These are phyloP conservation scores for Todiramphus chloris DNA, from an alignment of 2,113 vertebrate species.

Conservation along the genomic window DNA sequence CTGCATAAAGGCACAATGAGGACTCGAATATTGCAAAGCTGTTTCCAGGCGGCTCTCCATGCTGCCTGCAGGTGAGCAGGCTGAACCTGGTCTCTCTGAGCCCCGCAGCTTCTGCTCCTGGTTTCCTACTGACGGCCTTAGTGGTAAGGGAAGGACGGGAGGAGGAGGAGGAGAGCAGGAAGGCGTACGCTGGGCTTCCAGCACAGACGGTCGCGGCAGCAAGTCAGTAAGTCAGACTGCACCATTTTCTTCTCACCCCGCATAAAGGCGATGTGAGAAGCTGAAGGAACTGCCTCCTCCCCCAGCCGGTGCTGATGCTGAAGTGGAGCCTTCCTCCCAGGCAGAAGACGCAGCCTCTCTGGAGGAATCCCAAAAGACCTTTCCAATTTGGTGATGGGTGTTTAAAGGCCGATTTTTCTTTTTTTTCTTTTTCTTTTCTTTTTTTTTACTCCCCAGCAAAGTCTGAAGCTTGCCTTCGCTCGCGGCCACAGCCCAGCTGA, in stretches of 20 bases:
- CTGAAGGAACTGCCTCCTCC: conserved; percentile 52
- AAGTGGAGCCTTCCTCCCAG: conserved; percentile 71
- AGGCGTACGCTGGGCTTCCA: conserved; percentile 34
- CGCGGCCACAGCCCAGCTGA: conserved; percentile 18
- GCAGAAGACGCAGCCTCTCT: conserved; percentile 66
- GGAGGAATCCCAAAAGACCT: conserved; percentile 73
- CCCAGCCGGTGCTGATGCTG: conserved; percentile 20
- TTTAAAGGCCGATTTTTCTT: conserved; percentile 48
- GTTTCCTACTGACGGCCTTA: neutral
- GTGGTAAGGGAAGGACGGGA: neutral
- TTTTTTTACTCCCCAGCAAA: neutral
- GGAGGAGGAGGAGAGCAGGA: neutral
- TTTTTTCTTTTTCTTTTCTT: neutral
- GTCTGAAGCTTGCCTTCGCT: conserved; percentile 44
- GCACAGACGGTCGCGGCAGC: conserved; percentile 48
- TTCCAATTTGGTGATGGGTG: conserved; percentile 56
- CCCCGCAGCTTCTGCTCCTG: neutral
- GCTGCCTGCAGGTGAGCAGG: conserved; percentile 45
- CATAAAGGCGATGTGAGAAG: conserved; percentile 69
- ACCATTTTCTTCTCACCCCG: conserved; percentile 81
- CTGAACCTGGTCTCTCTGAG: neutral
- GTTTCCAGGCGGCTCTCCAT: neutral
- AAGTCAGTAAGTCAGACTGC: conserved; percentile 78
- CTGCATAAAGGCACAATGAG: conserved; percentile 41
- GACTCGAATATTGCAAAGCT: neutral